Percentiles rank a stretch among this genome's conserved stretches.
Conservation (phyloP, 2,888 invertebrate species). For the Leuctra nigra region DNA sequence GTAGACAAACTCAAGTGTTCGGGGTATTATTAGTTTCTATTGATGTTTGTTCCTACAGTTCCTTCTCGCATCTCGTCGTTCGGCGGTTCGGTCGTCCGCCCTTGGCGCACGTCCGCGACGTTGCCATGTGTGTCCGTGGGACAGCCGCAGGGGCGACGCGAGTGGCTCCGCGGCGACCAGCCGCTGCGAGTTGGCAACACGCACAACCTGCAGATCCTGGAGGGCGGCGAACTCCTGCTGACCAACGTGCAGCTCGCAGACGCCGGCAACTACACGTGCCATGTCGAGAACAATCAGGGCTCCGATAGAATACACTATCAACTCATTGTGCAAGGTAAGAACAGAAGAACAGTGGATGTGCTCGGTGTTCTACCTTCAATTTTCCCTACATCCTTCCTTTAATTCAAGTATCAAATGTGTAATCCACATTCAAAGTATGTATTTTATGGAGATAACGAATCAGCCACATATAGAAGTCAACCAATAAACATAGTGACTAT, state of each 20-base stretch:
- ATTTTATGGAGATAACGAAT: too few species aligned
- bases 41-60: constrained; percentile 38
- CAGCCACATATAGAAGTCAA: too few species aligned
- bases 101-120: constrained; percentile 59
- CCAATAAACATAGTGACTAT: too few species aligned
- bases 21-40: constrained; percentile 1
- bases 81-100: constrained; percentile 56
- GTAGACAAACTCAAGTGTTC: too few species aligned
- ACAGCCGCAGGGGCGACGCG: constrained; percentile 48
- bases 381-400: too few species aligned
- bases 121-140: constrained; percentile 61
- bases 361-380: too few species aligned
- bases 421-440: too few species aligned
- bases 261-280: constrained; percentile 65
- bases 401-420: too few species aligned
- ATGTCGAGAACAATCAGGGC: constrained; percentile 61
- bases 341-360: not conserved
- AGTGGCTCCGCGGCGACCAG: constrained; percentile 55
- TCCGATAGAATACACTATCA: constrained; percentile 57
- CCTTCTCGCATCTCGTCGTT: constrained; percentile 66
- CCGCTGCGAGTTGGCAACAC: constrained; percentile 50
- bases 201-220: constrained; percentile 54
- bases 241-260: constrained; percentile 57
- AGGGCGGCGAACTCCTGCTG: constrained; percentile 58
- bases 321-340: constrained; percentile 56